phyloP scores from a whole-genome alignment of 2,113 vertebrate genomes.

The Todiramphus chloris region DNA sequence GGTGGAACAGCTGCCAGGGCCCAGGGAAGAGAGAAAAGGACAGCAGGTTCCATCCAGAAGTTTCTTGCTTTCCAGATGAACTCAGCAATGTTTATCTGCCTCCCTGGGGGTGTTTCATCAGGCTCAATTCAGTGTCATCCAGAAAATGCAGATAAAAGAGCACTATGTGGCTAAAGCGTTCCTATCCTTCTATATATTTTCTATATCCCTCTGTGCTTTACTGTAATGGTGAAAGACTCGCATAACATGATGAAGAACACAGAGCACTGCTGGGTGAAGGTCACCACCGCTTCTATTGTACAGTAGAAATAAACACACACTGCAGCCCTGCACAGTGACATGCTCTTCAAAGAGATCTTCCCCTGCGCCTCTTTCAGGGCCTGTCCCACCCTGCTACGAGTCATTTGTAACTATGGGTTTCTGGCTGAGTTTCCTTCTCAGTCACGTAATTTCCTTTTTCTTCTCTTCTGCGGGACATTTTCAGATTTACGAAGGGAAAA shows the following conservation, averaged over 20 bases:
- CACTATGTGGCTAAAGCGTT: neutral
- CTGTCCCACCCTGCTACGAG: conserved; percentile 19
- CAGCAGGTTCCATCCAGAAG: neutral
- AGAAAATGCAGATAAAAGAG: neutral
- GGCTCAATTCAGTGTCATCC: neutral
- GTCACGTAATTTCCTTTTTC: conserved; percentile 18
- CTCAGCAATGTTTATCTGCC: neutral
- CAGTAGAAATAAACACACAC: conserved; percentile 20
- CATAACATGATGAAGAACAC: neutral
- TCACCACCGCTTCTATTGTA: neutral
- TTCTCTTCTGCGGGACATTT: neutral
- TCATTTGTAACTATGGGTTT: conserved; percentile 15
- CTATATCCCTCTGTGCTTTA: too few species aligned
- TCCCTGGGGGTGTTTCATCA: neutral
- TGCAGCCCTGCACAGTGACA: neutral
- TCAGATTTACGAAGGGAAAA: conserved; percentile 10
- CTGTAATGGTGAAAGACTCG: accelerated
- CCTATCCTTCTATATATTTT: neutral
- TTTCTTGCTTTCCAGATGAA: neutral
- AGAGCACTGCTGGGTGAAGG: neutral
- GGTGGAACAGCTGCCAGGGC: neutral
- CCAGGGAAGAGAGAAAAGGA: neutral
- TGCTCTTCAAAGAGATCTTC: conserved; percentile 24
- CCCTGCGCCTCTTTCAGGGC: neutral
- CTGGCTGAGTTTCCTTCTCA: conserved; percentile 16